A percentile compares a stretch with the other conserved stretches of the same genome.
Evolutionary conservation across 2,113 vertebrate genomes (phyloP).

Genomic region (Geococcyx californianus): DNA sequence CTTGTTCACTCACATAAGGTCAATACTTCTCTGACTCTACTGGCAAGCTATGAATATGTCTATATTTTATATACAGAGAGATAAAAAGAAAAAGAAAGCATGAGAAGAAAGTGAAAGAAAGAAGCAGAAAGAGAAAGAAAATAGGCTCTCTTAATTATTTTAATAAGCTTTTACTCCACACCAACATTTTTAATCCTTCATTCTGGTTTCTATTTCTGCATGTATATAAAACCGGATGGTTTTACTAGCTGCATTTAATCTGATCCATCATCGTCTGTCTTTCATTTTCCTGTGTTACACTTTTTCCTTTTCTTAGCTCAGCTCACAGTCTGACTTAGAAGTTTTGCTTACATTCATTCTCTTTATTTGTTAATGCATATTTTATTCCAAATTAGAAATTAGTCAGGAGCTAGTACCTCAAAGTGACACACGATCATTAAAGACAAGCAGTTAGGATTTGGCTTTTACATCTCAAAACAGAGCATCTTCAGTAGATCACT

Average conservation of each 20-base stretch:
- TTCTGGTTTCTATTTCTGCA: neutral
- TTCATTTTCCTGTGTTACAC: neutral
- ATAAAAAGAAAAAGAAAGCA: neutral
- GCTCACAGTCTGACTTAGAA: neutral
- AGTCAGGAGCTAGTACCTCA: neutral
- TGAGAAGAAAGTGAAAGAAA: neutral
- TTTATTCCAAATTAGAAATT: neutral
- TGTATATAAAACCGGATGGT: neutral
- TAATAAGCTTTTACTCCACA: neutral
- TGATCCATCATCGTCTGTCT: neutral
- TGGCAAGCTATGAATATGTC: neutral
- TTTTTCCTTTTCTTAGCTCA: neutral
- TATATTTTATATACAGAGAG: neutral
- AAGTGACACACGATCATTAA: neutral
- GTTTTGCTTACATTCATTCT: neutral
- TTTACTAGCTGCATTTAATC: neutral
- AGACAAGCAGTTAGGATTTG: neutral
- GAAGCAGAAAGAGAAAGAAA: neutral
- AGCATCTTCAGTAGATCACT: neutral
- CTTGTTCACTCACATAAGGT: neutral
- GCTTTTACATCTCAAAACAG: neutral
- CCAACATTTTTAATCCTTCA: neutral
- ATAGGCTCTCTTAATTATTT: neutral
- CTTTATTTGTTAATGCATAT: neutral
- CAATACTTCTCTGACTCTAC: neutral